Evolutionary conservation across 2,797 vertebrate species (phyloP), one percentile per base, ranked within the genome.

Genomic region (Schizothorax lantsangensis): DNA sequence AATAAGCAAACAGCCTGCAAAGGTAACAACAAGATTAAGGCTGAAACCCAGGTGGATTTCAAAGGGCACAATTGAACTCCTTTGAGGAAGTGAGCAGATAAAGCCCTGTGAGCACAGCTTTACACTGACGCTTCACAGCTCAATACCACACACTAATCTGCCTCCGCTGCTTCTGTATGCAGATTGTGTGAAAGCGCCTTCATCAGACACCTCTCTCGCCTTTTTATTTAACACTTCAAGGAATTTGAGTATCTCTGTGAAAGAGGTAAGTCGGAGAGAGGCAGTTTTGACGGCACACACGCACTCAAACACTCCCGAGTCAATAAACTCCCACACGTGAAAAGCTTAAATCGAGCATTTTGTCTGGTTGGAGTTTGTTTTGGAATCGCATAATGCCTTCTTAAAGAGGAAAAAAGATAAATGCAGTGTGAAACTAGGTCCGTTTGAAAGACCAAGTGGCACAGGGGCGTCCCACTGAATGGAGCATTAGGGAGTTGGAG

Each of bases 61-160:
- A 87, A 87, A 91, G 86, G 30, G 54, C 30, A 72, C 9, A 79
- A 79, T 47, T 74, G 64, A 72, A 89, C 90, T 74, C 19, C 73
- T 85, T 49, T 86, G 91, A 79, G 80, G 72, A 91, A n/a, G 82
- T 73, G 68, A 83, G 88, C 38, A 71, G 73, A 71, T 73, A 64
- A 88, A 81, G 64, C 45, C 69, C 77, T 82, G 83, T 81, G 79
- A 88, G 79, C 79, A 86, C 78, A 10, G 81, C 87, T 81, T 83
- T 26, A 86, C 86, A 89, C 69, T 68, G 43, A 49, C 74, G 79
- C 86, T 79, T 78, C 81, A 68, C 30, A 64, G 30, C 86, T 83
- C 49, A 88, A 90, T 86, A 84, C 71, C 17, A 45, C 75, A 90
- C 87, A 83, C 92, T 92, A 91, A 91, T 92, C 90, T 10, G 26